A percentile compares a stretch with the other conserved stretches of the same genome.
These are phyloP conservation scores for Crotalus viridis DNA, from an alignment of 2,113 vertebrate species.

Conservation along the genomic window DNA sequence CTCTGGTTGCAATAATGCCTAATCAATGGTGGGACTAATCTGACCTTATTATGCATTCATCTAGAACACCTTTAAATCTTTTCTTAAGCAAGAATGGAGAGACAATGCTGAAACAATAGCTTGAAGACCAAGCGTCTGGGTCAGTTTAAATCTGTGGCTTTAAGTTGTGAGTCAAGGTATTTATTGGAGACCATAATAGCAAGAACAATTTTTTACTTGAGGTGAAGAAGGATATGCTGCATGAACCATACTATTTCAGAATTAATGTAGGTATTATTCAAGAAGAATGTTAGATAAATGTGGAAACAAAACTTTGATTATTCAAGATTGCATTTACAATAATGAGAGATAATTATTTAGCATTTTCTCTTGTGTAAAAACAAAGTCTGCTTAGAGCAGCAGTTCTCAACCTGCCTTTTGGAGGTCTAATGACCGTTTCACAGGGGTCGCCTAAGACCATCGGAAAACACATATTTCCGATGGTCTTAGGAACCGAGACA, in stretches of 20 bases:
- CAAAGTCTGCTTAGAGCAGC: neutral
- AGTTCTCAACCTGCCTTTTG: too few species aligned
- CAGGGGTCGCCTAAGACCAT: too few species aligned
- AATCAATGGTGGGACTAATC: neutral
- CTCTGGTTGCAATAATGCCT: neutral
- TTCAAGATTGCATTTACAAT: neutral
- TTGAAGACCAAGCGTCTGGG: constrained; percentile 35
- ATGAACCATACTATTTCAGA: neutral
- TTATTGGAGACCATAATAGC: neutral
- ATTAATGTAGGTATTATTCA: neutral
- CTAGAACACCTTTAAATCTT: neutral
- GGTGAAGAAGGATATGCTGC: neutral
- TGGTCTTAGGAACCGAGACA: too few species aligned
- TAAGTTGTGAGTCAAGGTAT: neutral
- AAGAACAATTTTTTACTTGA: neutral
- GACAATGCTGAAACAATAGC: neutral
- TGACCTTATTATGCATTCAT: neutral
- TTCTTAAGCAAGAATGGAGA: constrained; percentile 20
- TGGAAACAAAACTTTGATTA: neutral
- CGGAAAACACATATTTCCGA: too few species aligned
- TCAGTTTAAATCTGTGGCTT: constrained; percentile 56
- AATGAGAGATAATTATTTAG: neutral
- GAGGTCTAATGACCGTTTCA: too few species aligned
- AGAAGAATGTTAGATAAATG: neutral
- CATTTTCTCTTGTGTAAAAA: neutral